These are phyloP conservation scores for Cistogaster globosa DNA, from an alignment of 2,888 invertebrate genomes.

Conservation along the genomic window DNA sequence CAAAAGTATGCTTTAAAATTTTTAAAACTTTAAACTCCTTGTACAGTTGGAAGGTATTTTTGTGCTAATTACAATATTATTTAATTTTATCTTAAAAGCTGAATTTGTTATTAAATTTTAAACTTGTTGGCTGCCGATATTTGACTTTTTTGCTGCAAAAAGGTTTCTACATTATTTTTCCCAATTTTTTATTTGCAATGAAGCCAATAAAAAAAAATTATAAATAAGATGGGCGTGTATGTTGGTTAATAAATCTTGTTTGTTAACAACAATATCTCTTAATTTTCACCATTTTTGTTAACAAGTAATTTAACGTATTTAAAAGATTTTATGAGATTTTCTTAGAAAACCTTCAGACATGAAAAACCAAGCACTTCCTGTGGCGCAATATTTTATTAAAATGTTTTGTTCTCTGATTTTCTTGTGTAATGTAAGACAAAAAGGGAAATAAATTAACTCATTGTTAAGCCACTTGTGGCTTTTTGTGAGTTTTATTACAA, in stretches of 20 bases:
- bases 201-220: not conserved
- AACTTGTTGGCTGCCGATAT: no score
- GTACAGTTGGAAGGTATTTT: not conserved
- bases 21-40: slow-evolving; percentile 2
- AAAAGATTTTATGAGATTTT: slow-evolving; percentile 8
- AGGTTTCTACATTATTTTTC: slow-evolving; percentile 26
- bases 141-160: no score
- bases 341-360: not conserved
- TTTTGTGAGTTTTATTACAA: no score
- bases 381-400: no score
- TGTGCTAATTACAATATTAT: not conserved
- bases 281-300: slow-evolving; percentile 30
- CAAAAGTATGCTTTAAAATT: slow-evolving; percentile 22
- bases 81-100: not conserved
- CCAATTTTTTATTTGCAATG: not conserved
- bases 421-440: no score
- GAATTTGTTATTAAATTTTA: no score
- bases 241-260: slow-evolving; percentile 10
- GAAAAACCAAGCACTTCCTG: not conserved
- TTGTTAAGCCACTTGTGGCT: no score
- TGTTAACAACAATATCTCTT: slow-evolving; percentile 40
- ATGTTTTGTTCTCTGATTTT: no score
- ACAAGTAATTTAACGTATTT: slow-evolving; percentile 14
- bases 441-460: no score
- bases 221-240: not conserved